Evolutionary conservation across 2,888 invertebrate genomes (phyloP), one percentile per base, ranked within the genome.

Genomic region (Cataglyphis altisquamis): DNA sequence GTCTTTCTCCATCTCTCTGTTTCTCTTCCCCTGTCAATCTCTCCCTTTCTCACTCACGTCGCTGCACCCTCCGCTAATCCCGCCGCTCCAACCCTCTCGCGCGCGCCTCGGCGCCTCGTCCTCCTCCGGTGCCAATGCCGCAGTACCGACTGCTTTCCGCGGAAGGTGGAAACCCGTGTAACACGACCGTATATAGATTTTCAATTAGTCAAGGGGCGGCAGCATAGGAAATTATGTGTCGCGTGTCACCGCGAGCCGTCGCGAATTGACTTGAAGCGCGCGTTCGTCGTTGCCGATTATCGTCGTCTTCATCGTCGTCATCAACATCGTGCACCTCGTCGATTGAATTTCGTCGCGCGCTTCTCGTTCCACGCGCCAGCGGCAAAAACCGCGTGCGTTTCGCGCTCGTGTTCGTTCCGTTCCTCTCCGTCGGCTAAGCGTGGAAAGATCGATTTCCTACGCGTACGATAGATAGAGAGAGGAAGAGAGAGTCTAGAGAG

Each of bases 111-210:
- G 78, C 60, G 57, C 80, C 80, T 78, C 67, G 60, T 74, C 73
- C 82, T 64, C 67, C 81, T 41, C 68, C 64, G 64, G 88, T 80
- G 82, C 88, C 85, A 81, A 84, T 93, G 93, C 92, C 92, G 93
- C 93, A 93, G 93, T 93, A 92, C 90, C 91, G 91, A 90, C 89
- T 89, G 87, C 88, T 88, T 91, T 86, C 89, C 91, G 90, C 88
- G 87, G 87, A 90, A 89, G 88, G 90, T 89, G 87, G 87, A 91
- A 89, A 87, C 88, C 86, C 86, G 83, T 86, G 83, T 82, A 82
- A 82, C 82, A 74, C 80, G 78, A 41, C 64, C 73, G 72, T 68
- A 86, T 90, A 90, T 90, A 90, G 90, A 90, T 90, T 90, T 90
- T 90, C 90, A 88, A 90, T 90, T 90, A 90, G 89, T 84, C 87